Base-by-base conservation (phyloP, 2,888 invertebrate species). In the Machimus rusticus region DNA sequence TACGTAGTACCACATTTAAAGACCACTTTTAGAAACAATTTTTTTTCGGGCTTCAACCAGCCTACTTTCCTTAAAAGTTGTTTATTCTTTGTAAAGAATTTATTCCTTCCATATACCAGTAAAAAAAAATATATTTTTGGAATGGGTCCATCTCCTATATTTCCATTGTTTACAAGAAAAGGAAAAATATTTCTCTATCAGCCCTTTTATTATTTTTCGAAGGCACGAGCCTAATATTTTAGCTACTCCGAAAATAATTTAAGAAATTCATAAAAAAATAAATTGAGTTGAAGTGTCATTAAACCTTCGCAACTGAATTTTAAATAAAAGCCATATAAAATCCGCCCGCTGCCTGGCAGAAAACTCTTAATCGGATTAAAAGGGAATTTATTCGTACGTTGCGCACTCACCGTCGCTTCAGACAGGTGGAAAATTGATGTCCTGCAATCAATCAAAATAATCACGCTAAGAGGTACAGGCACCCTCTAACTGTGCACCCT, bases 361-460 rank as follows among this genome's bases (percentile, higher is more conserved):
- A 57, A 57, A 19, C 8, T 66, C 23, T 66, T 66, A 28, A 66
- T 19, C 19, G 66, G 66, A 66, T 66, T 66, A 66, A 66, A 23
- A 66, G 9, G 28, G 66, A 66, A 28, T 28, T 66, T 66, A 28
- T 66, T 23, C 66, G 66, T 66, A 28, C 28, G 28, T 28, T 66
- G 66, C 66, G 66, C 51, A 57, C 23, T 66, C 66, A 66, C 19
- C 19, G 12, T 12, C 19, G 3, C 66, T 6, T 66, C 39, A 76
- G 78, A 43, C 78, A 78, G 43, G 23, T 78, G 12, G 37, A 78
- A 39, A 51, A 79, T 79, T 79, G 46, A 79, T 79, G 31, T 51
- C 51, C 28, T 79, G 19, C 28, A 14, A 79, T 79, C 51, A 79
- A 79, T 79, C 79, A 79, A 79, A 79, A 79, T 46, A 55, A 78